These are phyloP conservation scores for Drosophila antonietae DNA, from an alignment of 2,888 invertebrate species.

Conservation along the genomic window DNA sequence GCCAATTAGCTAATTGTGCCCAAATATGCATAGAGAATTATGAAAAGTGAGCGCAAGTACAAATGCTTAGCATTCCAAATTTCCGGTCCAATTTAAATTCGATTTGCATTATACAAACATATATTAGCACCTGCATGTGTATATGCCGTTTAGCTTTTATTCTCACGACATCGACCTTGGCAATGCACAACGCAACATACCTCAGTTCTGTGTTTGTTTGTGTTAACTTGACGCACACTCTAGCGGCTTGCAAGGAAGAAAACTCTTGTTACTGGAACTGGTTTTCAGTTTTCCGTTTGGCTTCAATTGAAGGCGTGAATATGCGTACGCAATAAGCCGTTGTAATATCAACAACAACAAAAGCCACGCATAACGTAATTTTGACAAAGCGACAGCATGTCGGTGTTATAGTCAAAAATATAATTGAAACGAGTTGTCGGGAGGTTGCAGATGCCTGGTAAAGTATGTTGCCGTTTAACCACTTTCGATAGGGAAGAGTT, in stretches of 20 bases:
- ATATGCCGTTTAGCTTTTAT: constrained; percentile 32
- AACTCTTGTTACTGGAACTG: constrained; percentile 64
- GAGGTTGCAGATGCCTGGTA: constrained; percentile 25
- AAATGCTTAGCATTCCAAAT: constrained; percentile 59
- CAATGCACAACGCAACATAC: constrained; percentile 56
- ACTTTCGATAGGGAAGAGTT: constrained; percentile 59
- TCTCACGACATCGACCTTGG: constrained; percentile 73
- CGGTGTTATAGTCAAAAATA: constrained; percentile 24
- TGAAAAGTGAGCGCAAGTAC: constrained; percentile 54
- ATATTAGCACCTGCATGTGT: constrained; percentile 11
- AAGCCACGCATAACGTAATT: constrained; percentile 34
- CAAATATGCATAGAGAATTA: constrained; percentile 65
- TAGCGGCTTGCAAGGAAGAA: constrained; percentile 61
- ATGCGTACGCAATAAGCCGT: constrained; percentile 62
- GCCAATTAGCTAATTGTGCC: constrained; percentile 76
- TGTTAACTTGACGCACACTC: constrained; percentile 45
- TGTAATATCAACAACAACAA: constrained; percentile 15
- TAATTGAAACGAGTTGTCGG: constrained; percentile 34
- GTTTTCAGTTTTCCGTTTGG: constrained; percentile 59
- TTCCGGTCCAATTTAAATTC: constrained; percentile 60
- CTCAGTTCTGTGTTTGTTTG: constrained; percentile 16
- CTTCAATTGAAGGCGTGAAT: constrained; percentile 63
- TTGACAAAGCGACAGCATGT: constrained; percentile 51
- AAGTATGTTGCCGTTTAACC: constrained; percentile 39
- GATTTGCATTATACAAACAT: constrained; percentile 67